These are phyloP conservation scores for Vulpes lagopus DNA, from an alignment of 2,113 vertebrate species.

Conservation along the genomic window DNA sequence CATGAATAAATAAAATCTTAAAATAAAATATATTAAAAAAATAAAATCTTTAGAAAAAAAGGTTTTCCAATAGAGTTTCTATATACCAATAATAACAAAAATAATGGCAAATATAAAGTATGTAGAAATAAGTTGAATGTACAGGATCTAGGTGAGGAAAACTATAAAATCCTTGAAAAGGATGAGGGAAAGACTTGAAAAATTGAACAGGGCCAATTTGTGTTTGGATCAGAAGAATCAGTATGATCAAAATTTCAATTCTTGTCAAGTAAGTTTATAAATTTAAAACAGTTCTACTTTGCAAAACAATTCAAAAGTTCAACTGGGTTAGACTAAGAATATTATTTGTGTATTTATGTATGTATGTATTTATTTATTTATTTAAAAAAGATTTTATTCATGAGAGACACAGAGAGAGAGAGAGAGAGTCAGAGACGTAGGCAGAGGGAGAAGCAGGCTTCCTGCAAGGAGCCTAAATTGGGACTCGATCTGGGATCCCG, in stretches of 20 bases:
- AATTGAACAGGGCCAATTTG: not conserved
- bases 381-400: too few species aligned
- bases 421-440: too few species aligned
- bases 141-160: not conserved
- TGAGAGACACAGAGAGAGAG: too few species aligned
- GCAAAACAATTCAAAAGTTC: not conserved
- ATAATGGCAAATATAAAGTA: not conserved
- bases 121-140: not conserved
- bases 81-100: not conserved
- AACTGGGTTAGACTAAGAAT: not conserved
- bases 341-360: too few species aligned
- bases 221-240: not conserved
- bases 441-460: too few species aligned
- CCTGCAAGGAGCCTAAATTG: too few species aligned
- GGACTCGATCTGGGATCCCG: too few species aligned
- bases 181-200: not conserved
- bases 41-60: too few species aligned
- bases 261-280: not conserved
- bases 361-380: too few species aligned
- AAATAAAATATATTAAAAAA: too few species aligned
- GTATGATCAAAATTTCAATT: not conserved
- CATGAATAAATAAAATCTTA: too few species aligned
- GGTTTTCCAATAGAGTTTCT: not conserved
- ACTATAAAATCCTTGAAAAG: not conserved
- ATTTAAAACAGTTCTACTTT: not conserved